A percentile compares a stretch with the other conserved stretches of the same genome.
phyloP scores from a whole-genome alignment of 2,797 vertebrate genomes.

The Chaetophractus vellerosus region DNA sequence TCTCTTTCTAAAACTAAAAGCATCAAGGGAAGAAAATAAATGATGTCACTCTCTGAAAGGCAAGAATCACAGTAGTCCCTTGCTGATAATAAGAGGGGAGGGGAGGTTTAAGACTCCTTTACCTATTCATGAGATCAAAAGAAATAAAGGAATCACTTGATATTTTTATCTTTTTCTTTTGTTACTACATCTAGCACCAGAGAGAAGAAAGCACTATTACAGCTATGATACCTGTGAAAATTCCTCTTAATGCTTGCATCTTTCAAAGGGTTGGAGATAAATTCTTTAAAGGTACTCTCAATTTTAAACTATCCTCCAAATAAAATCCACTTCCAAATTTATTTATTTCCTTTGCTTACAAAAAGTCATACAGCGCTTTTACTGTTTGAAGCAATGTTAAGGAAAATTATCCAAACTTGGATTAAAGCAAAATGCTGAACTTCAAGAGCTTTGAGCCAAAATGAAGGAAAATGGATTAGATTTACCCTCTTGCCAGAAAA shows the following conservation, averaged over 20 bases:
- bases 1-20: slow-evolving; percentile 58
- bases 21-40: background rate
- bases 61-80: slow-evolving; percentile 58
- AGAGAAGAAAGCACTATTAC: slow-evolving; percentile 60
- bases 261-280: slow-evolving; percentile 33
- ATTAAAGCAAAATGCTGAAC: slow-evolving; percentile 35
- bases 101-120: slow-evolving; percentile 36
- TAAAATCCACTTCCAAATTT: slow-evolving; percentile 46
- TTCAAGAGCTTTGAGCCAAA: background rate
- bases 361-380: slow-evolving; percentile 18
- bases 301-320: slow-evolving; percentile 22
- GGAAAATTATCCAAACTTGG: slow-evolving; percentile 27
- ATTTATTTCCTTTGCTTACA: slow-evolving; percentile 38
- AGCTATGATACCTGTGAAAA: background rate
- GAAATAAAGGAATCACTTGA: slow-evolving; percentile 70
- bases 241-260: background rate
- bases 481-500: slow-evolving; percentile 37
- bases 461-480: background rate
- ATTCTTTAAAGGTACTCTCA: slow-evolving; percentile 45
- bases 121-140: slow-evolving; percentile 69
- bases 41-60: slow-evolving; percentile 53
- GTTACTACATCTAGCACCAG: slow-evolving; percentile 31
- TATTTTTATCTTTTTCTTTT: slow-evolving; percentile 76
- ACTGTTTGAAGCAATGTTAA: slow-evolving; percentile 19
- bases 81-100: slow-evolving; percentile 25